phyloP scores from a whole-genome alignment of 2,888 invertebrate species.

The Anoplius nigerrimus region DNA sequence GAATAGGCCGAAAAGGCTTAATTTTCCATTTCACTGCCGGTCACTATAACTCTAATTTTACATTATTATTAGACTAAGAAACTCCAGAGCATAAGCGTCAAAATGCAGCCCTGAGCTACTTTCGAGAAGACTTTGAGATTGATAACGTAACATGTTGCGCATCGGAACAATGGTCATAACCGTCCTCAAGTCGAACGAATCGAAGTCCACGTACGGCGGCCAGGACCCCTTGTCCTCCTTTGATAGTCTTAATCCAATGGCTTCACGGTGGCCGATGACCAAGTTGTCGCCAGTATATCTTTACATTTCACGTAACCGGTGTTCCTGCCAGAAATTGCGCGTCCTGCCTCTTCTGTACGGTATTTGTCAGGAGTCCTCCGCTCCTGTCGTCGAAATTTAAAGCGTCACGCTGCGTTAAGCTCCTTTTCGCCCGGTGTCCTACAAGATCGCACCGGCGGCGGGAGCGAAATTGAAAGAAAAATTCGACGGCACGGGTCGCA shows the following conservation, averaged over 20 bases:
- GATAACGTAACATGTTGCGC: too few species aligned
- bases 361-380: constrained; percentile 17
- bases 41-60: too few species aligned
- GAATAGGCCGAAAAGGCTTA: too few species aligned
- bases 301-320: constrained; percentile 12
- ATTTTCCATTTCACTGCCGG: too few species aligned
- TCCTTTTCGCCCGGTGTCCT: constrained; percentile 13
- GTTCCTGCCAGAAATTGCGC: constrained; percentile 12
- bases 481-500: constrained; percentile 19
- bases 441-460: constrained; percentile 31
- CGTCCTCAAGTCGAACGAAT: not conserved
- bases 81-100: too few species aligned
- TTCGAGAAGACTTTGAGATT: too few species aligned
- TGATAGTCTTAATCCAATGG: constrained; percentile 49
- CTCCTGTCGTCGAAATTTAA: constrained; percentile 50
- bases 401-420: constrained; percentile 60
- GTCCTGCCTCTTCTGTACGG: constrained; percentile 16
- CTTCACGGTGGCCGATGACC: constrained; percentile 53
- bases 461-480: constrained; percentile 33
- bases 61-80: too few species aligned
- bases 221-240: constrained; percentile 23
- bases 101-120: too few species aligned
- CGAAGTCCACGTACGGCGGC: constrained; percentile 6
- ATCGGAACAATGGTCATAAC: not conserved
- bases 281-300: constrained; percentile 6